Evolutionary conservation across 2,797 vertebrate species (phyloP), one percentile per base, ranked within the genome.

Genomic region (Enteromius anoplus): DNA sequence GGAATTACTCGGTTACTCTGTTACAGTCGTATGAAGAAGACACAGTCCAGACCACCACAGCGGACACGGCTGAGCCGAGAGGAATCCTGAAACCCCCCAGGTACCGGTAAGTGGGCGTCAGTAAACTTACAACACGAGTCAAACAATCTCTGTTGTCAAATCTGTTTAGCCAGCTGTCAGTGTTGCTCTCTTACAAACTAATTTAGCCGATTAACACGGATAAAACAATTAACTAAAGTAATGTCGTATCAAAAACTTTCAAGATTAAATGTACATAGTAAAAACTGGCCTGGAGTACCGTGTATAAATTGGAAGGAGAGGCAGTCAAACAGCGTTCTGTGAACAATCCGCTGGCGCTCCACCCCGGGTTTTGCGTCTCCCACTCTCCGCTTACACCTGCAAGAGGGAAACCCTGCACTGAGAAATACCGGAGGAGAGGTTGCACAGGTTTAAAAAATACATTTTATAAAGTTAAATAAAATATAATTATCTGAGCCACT

Each of bases 1-100:
- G 90, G 91, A 97, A 97, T 92, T 97, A 97, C 82, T 93, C 91
- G 29, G 91, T 96, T 32, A 92, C 95, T 60, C 93, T 97, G 58
- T 91, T 93, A 68, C 88, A 95, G 45, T 92, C 93, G 80, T 93
- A 93, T 71, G 91, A 94, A 86, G 84, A 95, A 2, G 91, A 91
- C 6, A 55, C 80, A 17, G 78, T 42, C 47, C 83, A 70, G 40
- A 42, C 21, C 17, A 49, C 19, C 21, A 70, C 75, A 37, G 17
- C 6, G 29, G 55, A 89, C 51, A n/a, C 37, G 10, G 80, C 81
- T 60, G 81, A 91, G 3, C 37, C 80, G 2, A 92, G 86, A 86
- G 87, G 95, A 40, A 96, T 96, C 87, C 88, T 96, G 75, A 95
- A 88, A 85, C 88, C 93, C 17, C 84, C 92, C 26, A 83, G 79